These are phyloP conservation scores for Spodoptera frugiperda DNA, from an alignment of 1,140 invertebrate genomes.

Conservation along the genomic window DNA sequence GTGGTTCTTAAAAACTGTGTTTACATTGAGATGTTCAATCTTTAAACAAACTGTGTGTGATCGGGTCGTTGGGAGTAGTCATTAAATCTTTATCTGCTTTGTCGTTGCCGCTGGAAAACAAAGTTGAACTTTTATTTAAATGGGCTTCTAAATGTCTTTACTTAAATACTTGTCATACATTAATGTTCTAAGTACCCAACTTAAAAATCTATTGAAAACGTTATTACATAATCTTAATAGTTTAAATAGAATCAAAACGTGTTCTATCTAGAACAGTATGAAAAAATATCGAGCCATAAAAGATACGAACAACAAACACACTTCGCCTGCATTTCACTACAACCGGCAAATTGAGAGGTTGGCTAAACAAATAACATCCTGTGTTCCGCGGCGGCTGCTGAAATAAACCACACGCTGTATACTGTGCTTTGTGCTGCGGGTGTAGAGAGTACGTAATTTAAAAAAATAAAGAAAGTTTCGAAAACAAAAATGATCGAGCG, in stretches of 20 bases:
- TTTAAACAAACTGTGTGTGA: conserved; percentile 18
- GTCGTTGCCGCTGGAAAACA: not conserved
- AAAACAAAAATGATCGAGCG: no score
- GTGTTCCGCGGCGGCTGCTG: conserved; percentile 22
- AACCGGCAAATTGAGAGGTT: conserved; percentile 19
- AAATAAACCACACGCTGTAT: conserved; percentile 53
- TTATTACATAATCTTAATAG: no score
- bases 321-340: conserved; percentile 5
- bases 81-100: conserved; percentile 21
- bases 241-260: no score
- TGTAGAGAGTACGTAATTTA: not conserved
- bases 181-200: no score
- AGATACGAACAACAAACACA: not conserved
- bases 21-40: not conserved
- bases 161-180: no score
- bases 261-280: not conserved
- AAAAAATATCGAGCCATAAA: not conserved
- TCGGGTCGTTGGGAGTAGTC: not conserved
- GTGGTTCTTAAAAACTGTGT: not conserved
- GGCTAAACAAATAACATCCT: conserved; percentile 64
- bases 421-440: not conserved
- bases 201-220: no score
- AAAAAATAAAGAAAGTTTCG: no score
- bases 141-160: not conserved
- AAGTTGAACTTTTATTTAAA: not conserved